A percentile compares a stretch with the other conserved stretches of the same genome.
Evolutionary conservation across 2,797 vertebrate species (phyloP).

Genomic region (Hafferia zeledoni): DNA sequence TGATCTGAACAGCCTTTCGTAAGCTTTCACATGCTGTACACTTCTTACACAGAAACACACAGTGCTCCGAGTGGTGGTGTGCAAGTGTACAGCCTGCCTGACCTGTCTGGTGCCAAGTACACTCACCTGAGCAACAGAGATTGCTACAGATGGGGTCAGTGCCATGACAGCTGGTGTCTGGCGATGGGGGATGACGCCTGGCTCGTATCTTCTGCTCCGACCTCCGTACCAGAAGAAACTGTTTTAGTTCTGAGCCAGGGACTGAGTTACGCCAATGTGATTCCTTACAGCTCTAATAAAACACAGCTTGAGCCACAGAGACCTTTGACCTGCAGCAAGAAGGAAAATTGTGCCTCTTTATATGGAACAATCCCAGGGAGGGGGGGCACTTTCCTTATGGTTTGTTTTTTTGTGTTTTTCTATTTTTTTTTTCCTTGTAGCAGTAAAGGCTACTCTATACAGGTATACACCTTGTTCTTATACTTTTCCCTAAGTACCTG

Average conservation of each 20-base stretch:
- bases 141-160: neutral
- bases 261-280: neutral
- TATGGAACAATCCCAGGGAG: neutral
- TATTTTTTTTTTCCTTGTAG: neutral
- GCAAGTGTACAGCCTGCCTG: neutral
- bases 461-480: rapidly evolving
- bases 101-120: neutral
- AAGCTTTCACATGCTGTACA: neutral
- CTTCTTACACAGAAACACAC: neutral
- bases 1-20: neutral
- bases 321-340: neutral
- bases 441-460: neutral
- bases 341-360: neutral
- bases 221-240: neutral
- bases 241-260: neutral
- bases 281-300: neutral
- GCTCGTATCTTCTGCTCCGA: neutral
- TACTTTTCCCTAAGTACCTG: neutral
- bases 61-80: neutral
- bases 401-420: no score
- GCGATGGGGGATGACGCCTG: rapidly evolving
- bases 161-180: neutral
- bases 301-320: neutral
- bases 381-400: neutral
- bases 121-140: neutral